Conservation (phyloP, 2,888 invertebrate genomes). For the Busseola fusca region DNA sequence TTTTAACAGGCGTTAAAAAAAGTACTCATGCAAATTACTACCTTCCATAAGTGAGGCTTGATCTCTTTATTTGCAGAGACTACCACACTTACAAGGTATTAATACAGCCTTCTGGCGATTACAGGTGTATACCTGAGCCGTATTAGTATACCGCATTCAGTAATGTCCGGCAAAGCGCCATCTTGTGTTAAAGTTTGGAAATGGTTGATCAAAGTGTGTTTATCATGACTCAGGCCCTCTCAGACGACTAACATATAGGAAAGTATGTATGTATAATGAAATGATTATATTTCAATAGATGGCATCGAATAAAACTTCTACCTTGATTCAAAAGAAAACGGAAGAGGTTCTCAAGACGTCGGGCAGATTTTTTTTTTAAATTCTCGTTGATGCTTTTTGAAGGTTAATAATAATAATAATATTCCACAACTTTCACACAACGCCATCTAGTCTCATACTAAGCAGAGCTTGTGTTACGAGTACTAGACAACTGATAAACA, state of each 20-base stretch:
- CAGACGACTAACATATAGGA: neutral
- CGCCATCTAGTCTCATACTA: no score
- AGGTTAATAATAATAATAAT: neutral
- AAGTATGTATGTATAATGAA: neutral
- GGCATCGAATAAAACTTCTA: slow-evolving; percentile 21
- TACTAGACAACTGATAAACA: no score
- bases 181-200: slow-evolving; percentile 23
- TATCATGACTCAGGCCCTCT: neutral
- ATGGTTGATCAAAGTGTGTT: neutral
- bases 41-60: no score
- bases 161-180: slow-evolving; percentile 15
- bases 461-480: no score
- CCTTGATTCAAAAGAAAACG: neutral
- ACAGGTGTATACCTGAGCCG: neutral
- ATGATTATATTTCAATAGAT: slow-evolving; percentile 27
- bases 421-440: no score
- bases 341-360: no score
- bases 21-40: neutral
- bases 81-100: neutral
- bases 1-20: slow-evolving; percentile 1
- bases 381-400: neutral
- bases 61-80: neutral
- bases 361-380: neutral
- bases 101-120: no score
- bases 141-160: neutral